Evolutionary conservation across 2,888 invertebrate genomes (phyloP).

Genomic region (Drosophila seclusa): DNA sequence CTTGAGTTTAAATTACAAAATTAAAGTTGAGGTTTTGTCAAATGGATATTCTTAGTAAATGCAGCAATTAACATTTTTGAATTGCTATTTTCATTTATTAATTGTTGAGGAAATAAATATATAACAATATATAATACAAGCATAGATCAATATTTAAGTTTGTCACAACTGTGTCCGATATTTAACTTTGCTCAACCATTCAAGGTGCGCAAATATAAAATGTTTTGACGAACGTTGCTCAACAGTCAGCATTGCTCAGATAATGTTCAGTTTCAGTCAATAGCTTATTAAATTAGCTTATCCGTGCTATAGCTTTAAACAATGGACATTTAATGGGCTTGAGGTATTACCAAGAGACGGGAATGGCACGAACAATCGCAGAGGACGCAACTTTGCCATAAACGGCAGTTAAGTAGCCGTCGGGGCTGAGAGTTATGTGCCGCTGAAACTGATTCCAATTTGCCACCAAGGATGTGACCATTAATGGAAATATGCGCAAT

Average conservation of each 20-base stretch:
- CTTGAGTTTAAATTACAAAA: conserved; percentile 5
- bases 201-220: neutral
- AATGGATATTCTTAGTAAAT: neutral
- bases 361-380: conserved; percentile 43
- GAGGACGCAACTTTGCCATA: conserved; percentile 52
- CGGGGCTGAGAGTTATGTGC: conserved; percentile 63
- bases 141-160: neutral
- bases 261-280: conserved; percentile 17
- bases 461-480: conserved; percentile 79
- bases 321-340: conserved; percentile 33
- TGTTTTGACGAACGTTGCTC: neutral
- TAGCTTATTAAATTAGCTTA: conserved; percentile 37
- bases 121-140: neutral
- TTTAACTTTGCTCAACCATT: neutral
- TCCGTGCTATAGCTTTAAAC: conserved; percentile 2
- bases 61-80: neutral
- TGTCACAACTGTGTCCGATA: neutral
- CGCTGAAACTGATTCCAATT: conserved; percentile 71
- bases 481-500: conserved; percentile 77
- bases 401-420: conserved; percentile 66
- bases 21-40: neutral
- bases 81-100: neutral
- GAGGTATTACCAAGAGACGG: conserved; percentile 6
- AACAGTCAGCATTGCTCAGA: neutral
- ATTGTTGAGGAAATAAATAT: neutral